Evolutionary conservation across 2,888 invertebrate species (phyloP).

Genomic region (Lypha dubia): DNA sequence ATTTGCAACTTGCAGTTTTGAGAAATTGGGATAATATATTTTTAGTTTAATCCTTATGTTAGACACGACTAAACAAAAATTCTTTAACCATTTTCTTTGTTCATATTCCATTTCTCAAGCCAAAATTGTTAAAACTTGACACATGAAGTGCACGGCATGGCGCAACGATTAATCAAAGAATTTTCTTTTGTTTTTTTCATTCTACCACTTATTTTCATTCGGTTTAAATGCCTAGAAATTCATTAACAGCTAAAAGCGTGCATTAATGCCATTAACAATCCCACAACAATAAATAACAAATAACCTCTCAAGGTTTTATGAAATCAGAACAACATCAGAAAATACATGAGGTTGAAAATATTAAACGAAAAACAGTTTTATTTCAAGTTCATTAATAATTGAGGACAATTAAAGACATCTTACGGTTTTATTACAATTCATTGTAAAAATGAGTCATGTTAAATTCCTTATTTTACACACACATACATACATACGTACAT

Average conservation of each 20-base stretch:
- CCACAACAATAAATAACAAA: slow-evolving; percentile 19
- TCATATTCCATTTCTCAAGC: no score
- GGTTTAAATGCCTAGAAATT: slow-evolving; percentile 15
- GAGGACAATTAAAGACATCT: slow-evolving; percentile 26
- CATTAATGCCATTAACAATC: slow-evolving; percentile 56
- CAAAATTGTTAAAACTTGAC: not conserved
- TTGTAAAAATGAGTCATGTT: slow-evolving; percentile 25
- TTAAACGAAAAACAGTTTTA: not conserved
- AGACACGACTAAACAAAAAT: no score
- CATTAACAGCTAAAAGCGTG: slow-evolving; percentile 11
- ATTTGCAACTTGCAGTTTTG: no score
- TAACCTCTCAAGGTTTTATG: slow-evolving; percentile 28
- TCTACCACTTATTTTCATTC: not conserved
- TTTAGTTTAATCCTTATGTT: no score
- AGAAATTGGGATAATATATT: no score
- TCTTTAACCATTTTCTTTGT: no score
- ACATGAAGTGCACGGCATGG: not conserved
- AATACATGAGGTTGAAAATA: not conserved
- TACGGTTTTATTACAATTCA: not conserved
- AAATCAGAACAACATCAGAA: slow-evolving; percentile 13
- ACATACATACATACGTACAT: not conserved
- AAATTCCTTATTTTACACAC: not conserved
- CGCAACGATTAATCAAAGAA: not conserved
- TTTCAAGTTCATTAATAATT: slow-evolving; percentile 60
- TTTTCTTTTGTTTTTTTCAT: not conserved